Percentiles rank a stretch among this genome's conserved stretches.
Evolutionary conservation across 2,797 vertebrate genomes (phyloP).

Genomic region (Pachyuromys duprasi): DNA sequence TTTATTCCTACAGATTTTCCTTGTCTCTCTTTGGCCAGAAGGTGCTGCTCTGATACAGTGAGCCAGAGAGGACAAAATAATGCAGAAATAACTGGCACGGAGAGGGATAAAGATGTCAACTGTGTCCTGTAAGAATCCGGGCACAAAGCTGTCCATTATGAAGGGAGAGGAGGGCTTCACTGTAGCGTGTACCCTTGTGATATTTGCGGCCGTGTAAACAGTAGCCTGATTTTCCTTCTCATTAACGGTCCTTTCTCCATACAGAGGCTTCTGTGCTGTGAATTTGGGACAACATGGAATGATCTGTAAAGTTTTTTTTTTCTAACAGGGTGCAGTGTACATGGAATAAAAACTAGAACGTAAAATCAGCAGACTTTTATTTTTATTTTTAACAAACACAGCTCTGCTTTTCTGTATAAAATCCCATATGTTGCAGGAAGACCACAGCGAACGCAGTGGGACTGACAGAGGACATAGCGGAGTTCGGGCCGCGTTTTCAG

Average conservation of each 20-base stretch:
- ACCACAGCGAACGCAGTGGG: constrained; percentile 80
- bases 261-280: constrained; percentile 88
- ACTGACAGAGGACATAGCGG: constrained; percentile 79
- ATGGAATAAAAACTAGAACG: constrained; percentile 85
- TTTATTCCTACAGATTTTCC: constrained; percentile 55
- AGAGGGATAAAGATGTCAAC: constrained; percentile 85
- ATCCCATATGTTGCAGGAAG: constrained; percentile 85
- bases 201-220: constrained; percentile 85
- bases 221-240: constrained; percentile 87
- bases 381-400: constrained; percentile 71
- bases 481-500: not conserved
- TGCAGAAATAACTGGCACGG: constrained; percentile 80
- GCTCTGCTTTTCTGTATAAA: constrained; percentile 81
- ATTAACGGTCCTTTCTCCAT: constrained; percentile 85
- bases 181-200: constrained; percentile 84
- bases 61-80: constrained; percentile 64
- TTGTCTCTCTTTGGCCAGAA: constrained; percentile 82
- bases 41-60: constrained; percentile 86
- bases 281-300: constrained; percentile 84
- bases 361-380: constrained; percentile 82
- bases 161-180: constrained; percentile 86
- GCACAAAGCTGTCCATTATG: constrained; percentile 89
- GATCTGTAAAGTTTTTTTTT: constrained; percentile 84
- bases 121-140: constrained; percentile 83
- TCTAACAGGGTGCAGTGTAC: constrained; percentile 83